phyloP scores from a whole-genome alignment of 1,140 invertebrate species.

The Teleopsis dalmanni region DNA sequence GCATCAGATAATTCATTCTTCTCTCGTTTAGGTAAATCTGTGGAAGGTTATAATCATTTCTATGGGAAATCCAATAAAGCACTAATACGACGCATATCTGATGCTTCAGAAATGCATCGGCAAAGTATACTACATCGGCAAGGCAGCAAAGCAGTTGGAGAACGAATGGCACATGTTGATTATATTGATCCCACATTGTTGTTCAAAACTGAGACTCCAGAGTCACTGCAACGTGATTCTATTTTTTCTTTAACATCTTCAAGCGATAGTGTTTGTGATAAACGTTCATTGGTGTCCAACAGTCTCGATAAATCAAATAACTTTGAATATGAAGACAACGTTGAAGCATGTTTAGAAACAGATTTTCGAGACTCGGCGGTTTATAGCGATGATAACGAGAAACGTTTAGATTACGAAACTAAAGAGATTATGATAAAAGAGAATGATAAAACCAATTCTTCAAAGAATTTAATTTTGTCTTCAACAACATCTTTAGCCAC shows the following conservation, averaged over 20 bases:
- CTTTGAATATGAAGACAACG: constrained; percentile 40
- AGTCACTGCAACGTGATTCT: constrained; percentile 48
- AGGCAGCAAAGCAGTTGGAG: constrained; percentile 73
- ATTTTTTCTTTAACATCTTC: constrained; percentile 57
- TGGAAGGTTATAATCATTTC: constrained; percentile 28
- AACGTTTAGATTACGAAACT: constrained; percentile 23
- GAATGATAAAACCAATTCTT: constrained; percentile 12
- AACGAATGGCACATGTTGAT: constrained; percentile 77
- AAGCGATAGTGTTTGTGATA: constrained; percentile 49
- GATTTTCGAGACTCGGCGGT: constrained; percentile 76
- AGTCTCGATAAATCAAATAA: constrained; percentile 5
- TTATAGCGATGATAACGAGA: constrained; percentile 66
- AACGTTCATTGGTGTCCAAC: constrained; percentile 9
- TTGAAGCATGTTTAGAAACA: constrained; percentile 44
- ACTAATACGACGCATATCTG: constrained; percentile 37
- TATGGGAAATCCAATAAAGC: constrained; percentile 32
- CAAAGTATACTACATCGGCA: constrained; percentile 57
- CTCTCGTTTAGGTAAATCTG: constrained; percentile 29
- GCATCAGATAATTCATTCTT: constrained; percentile 32
- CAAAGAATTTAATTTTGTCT: constrained; percentile 27
- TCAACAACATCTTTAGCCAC: constrained; percentile 22
- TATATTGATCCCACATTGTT: constrained; percentile 71
- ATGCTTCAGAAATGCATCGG: constrained; percentile 38
- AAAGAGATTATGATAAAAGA: too few species aligned
- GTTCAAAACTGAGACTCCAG: constrained; percentile 45